Evolutionary conservation across 2,113 vertebrate species (phyloP), one percentile per base, ranked within the genome.

Genomic region (Otocyon megalotis): DNA sequence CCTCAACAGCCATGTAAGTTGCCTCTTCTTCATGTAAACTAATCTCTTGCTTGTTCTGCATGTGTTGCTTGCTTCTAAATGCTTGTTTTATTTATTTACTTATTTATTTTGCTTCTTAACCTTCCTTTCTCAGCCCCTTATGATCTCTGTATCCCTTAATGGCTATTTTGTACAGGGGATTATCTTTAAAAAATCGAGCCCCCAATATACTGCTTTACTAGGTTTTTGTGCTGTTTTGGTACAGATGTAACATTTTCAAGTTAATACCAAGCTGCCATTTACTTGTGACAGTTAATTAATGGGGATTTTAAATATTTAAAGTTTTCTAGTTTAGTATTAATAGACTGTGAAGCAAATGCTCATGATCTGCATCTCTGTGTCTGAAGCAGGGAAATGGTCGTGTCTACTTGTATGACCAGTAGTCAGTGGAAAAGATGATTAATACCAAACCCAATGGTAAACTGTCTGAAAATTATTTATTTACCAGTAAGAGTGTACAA

Each of bases 1-100:
- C 98, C 99, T 99, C 99, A 99, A 99, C 99, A 99, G 99, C 98
- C 99, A 99, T 99, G 99, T 99, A 99, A 99, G 99, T 99, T 99
- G 98, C 98, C 98, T 99, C 98, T 98, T 98, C 98, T 99, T 99
- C 98, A 97, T 98, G 98, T 98, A 98, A 98, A 97, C 98, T 98
- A 98, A 98, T 98, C 97, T 98, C 97, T 98, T 98, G 98, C 98
- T 99, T 98, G 98, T 98, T 99, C 98, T 98, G 99, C 99, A 99
- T 99, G 99, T 97, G 98, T 98, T 98, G 98, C 98, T 98, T 99
- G 97, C 98, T 95, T 98, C 98, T 99, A 97, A 98, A 98, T 98
- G 98, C 98, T 98, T 98, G 96, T 98, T 98, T 99, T 98, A 95
- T 98, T 98, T 98, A 98, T 97, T 98, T 98, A 97, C 94, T 98